Evolutionary conservation across 2,797 vertebrate species (phyloP), one percentile per base, ranked within the genome.

Genomic region (Benthosema pterotum): DNA sequence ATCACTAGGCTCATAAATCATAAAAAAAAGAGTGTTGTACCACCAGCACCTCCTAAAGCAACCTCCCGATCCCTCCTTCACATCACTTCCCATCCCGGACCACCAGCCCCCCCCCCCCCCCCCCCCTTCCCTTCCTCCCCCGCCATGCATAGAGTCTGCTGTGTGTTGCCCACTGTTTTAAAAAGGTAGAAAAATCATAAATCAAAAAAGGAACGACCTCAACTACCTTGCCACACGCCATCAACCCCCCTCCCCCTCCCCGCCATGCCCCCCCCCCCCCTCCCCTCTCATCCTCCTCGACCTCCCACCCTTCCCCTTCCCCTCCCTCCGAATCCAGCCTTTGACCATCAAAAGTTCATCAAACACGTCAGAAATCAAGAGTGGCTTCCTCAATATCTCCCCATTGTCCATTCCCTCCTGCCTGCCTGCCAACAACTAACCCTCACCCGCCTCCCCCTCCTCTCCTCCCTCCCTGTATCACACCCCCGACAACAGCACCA

Each of bases 1-100:
- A 91, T 90, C 87, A 88, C 78, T 54, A 28, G 38, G 46, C 78
- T 80, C 80, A 82, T 87, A 83, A 87, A 87, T 88, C 81, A 87
- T 72, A 86, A 74, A 0, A 87, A 73, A 86, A 74, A 0, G 75
- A 83, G 73, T 42, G 47, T 75, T 75, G n/a, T n/a, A 84, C 78
- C 73, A 69, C 67, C 71, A 60, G 80, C 75, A 62, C 69, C 78
- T 80, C 75, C 59, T 72, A 42, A 50, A 11, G 8, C 43, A 50
- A 11, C 4, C 43, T 6, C 71, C 11, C 45, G 78, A 71, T 79
- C 74, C 74, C 83, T 79, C 71, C 77, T 77, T 78, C 60, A 52
- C 42, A 63, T 66, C 77, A 52, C 42, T 65, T 66, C 77, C 68
- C 65, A 16, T 60, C 32, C 63, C 53, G n/a, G n/a, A n/a, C n/a